Evolutionary conservation across 2,888 invertebrate species (phyloP).

Genomic region (Limnephilus marmoratus): DNA sequence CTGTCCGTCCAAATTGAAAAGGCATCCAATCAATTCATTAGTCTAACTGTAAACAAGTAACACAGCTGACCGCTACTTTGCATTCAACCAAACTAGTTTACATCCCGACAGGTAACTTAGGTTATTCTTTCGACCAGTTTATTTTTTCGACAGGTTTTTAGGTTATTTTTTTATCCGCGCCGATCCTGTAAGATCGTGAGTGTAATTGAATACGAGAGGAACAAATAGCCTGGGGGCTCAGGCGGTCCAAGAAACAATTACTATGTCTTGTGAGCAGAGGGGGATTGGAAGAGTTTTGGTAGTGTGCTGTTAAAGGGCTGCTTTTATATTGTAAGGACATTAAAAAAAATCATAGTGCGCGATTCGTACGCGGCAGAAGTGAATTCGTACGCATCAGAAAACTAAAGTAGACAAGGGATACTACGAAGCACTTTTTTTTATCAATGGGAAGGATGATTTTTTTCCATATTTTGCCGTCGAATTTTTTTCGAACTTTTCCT

Average conservation of each 20-base stretch:
- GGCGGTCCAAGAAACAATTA: conserved; percentile 63
- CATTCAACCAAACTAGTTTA: not conserved
- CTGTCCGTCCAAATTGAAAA: conserved; percentile 3
- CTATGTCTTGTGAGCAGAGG: conserved; percentile 41
- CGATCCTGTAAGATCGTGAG: conserved; percentile 61
- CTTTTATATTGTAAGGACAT: too few species aligned
- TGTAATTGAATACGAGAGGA: conserved; percentile 66
- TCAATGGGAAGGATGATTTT: too few species aligned
- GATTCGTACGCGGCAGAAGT: too few species aligned
- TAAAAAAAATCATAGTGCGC: too few species aligned
- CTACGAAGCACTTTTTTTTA: too few species aligned
- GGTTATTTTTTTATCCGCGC: conserved; percentile 40
- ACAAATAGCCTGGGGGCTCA: conserved; percentile 64
- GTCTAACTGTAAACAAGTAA: conserved; percentile 33
- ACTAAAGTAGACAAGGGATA: too few species aligned
- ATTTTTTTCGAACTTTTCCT: too few species aligned
- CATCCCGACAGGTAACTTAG: not conserved
- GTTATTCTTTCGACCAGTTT: conserved; percentile 15
- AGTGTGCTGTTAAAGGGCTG: not conserved
- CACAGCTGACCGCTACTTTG: conserved; percentile 23
- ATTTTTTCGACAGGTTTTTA: conserved; percentile 28
- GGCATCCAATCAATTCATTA: conserved; percentile 27
- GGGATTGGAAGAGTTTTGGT: conserved; percentile 16
- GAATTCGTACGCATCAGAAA: too few species aligned
- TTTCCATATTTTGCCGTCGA: too few species aligned